Conservation (phyloP, 2,113 vertebrate species). For the Myrmophylax atrothorax region DNA sequence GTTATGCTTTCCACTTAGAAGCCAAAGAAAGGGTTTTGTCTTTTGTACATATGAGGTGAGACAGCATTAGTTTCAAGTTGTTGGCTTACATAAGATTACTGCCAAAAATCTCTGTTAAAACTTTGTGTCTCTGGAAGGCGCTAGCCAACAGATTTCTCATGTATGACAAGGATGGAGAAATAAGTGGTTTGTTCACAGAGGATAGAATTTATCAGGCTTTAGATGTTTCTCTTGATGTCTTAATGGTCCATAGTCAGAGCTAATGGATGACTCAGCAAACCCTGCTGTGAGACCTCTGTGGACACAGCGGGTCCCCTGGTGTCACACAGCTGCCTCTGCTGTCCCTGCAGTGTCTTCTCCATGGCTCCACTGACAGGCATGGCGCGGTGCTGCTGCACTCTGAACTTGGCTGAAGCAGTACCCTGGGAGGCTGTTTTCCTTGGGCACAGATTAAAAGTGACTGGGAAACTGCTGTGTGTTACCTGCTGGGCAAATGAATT, state of each 20-base stretch:
- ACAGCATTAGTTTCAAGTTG: background rate
- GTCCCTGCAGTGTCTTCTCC: background rate
- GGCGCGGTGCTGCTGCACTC: background rate
- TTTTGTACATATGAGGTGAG: background rate
- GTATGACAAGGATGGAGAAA: background rate
- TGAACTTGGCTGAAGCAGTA: background rate
- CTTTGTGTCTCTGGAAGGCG: background rate
- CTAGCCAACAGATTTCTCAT: background rate
- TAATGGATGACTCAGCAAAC: background rate
- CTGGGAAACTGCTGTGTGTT: background rate
- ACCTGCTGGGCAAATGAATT: background rate
- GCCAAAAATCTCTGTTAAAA: background rate
- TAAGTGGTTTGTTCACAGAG: background rate
- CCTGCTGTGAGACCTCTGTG: accelerated
- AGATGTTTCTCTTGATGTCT: background rate
- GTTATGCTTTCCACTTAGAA: background rate
- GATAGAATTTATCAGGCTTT: background rate
- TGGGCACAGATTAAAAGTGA: background rate
- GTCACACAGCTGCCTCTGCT: background rate
- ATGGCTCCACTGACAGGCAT: accelerated
- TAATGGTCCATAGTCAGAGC: background rate
- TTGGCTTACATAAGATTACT: background rate
- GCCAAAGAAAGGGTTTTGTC: background rate
- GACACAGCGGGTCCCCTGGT: accelerated
- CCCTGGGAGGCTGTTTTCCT: background rate